A percentile compares a stretch with the other conserved stretches of the same genome.
Evolutionary conservation across 2,888 invertebrate genomes (phyloP).

Genomic region (Stenurella melanura): DNA sequence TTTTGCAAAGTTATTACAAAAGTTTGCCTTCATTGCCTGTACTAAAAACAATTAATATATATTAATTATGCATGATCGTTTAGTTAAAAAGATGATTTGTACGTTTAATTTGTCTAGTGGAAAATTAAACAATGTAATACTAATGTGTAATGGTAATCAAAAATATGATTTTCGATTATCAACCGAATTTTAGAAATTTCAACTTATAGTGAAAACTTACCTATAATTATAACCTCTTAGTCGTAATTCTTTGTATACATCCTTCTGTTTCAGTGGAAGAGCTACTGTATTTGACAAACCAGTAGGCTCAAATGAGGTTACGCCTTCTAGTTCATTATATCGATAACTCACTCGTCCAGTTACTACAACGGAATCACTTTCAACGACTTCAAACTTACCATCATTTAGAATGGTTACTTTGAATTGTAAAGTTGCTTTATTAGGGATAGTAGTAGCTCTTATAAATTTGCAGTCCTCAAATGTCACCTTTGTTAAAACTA

Average conservation of each 20-base stretch:
- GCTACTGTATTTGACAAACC: background rate
- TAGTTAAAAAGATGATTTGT: too few species aligned
- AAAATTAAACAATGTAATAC: too few species aligned
- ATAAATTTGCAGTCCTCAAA: constrained; percentile 32
- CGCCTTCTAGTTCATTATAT: constrained; percentile 60
- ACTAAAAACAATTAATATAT: too few species aligned
- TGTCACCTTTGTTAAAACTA: background rate
- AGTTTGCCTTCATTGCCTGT: too few species aligned
- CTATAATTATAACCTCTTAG: constrained; percentile 80
- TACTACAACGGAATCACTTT: constrained; percentile 53
- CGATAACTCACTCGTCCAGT: constrained; percentile 53
- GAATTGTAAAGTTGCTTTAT: constrained; percentile 65
- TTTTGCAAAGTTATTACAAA: too few species aligned
- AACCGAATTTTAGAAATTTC: background rate
- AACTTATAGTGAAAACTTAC: constrained; percentile 68
- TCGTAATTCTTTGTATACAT: constrained; percentile 81
- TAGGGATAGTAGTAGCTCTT: constrained; percentile 75
- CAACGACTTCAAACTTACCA: constrained; percentile 66
- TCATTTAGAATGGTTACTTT: constrained; percentile 60
- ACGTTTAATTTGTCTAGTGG: too few species aligned
- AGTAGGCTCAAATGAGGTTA: background rate
- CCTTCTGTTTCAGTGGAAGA: constrained; percentile 70
- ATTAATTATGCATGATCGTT: too few species aligned
- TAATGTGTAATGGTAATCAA: too few species aligned
- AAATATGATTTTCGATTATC: too few species aligned